Percentiles rank a stretch among this genome's conserved stretches.
Evolutionary conservation across 2,113 vertebrate species (phyloP).

Genomic region (Ophiodon elongatus): DNA sequence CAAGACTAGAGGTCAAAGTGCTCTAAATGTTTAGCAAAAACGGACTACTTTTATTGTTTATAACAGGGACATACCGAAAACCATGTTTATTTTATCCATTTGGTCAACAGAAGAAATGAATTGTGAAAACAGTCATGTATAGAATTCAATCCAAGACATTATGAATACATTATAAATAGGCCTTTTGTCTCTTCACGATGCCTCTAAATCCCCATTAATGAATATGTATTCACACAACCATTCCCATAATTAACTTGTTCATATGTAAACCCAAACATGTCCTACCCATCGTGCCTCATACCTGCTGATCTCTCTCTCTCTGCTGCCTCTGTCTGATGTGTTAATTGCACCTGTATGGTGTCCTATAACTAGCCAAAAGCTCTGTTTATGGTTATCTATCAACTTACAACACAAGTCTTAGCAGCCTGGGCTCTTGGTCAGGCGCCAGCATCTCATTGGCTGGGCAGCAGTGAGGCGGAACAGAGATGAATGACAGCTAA

Average conservation of each 20-base stretch:
- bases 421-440: slow-evolving; percentile 79
- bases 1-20: not conserved
- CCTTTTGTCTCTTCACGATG: slow-evolving; percentile 6
- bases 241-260: slow-evolving; percentile 32
- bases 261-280: slow-evolving; percentile 26
- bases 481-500: slow-evolving; percentile 84
- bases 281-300: slow-evolving; percentile 21
- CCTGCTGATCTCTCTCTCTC: slow-evolving; percentile 22
- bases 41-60: not conserved
- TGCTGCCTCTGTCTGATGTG: slow-evolving; percentile 51
- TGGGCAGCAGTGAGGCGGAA: slow-evolving; percentile 83
- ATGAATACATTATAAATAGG: not conserved
- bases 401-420: slow-evolving; percentile 74
- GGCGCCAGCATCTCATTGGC: slow-evolving; percentile 84
- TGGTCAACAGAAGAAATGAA: not conserved
- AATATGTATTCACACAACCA: slow-evolving; percentile 42
- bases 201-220: slow-evolving; percentile 28
- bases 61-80: not conserved
- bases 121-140: not conserved
- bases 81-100: not conserved
- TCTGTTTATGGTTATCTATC: slow-evolving; percentile 84
- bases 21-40: not conserved
- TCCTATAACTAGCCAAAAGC: slow-evolving; percentile 77
- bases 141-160: not conserved
- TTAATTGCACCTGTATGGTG: slow-evolving; percentile 84